phyloP scores from a whole-genome alignment of 2,797 vertebrate genomes.

The Pampus argenteus region DNA sequence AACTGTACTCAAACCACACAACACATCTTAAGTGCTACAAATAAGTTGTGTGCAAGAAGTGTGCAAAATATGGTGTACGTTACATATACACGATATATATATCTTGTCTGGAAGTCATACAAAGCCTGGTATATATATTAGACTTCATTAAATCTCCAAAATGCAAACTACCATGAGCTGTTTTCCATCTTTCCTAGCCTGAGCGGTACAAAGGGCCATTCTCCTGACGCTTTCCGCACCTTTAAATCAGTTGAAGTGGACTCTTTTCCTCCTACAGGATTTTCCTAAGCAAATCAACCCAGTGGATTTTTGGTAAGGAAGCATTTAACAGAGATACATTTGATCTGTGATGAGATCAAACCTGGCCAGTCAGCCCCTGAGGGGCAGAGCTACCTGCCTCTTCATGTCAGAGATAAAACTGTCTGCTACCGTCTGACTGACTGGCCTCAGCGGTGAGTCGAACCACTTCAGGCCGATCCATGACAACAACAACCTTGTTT shows the following conservation, averaged over 20 bases:
- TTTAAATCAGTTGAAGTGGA: slow-evolving; percentile 64
- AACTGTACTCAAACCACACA: not conserved
- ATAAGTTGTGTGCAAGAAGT: not conserved
- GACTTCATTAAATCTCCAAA: slow-evolving; percentile 57
- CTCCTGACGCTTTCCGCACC: slow-evolving; percentile 47
- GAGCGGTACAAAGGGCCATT: slow-evolving; percentile 70
- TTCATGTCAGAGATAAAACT: slow-evolving; percentile 70
- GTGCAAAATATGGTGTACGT: not conserved
- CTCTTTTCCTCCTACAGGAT: slow-evolving; percentile 67
- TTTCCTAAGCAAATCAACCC: slow-evolving; percentile 72
- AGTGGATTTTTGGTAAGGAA: slow-evolving; percentile 68
- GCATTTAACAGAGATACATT: slow-evolving; percentile 63
- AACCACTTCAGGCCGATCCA: slow-evolving; percentile 10
- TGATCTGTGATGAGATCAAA: slow-evolving; percentile 74
- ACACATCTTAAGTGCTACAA: slow-evolving; percentile 4
- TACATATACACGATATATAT: not conserved
- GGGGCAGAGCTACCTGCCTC: slow-evolving; percentile 66
- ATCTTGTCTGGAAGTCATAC: slow-evolving; percentile 9
- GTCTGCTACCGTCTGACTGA: slow-evolving; percentile 65
- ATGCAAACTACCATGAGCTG: slow-evolving; percentile 59
- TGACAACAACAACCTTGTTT: slow-evolving; percentile 9
- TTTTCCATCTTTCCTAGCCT: slow-evolving; percentile 60
- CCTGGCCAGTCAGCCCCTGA: slow-evolving; percentile 53
- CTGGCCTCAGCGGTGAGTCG: slow-evolving; percentile 7
- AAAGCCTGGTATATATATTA: slow-evolving; percentile 48